These are phyloP conservation scores for Heliconius aoede DNA, from an alignment of 2,888 invertebrate genomes.

Conservation along the genomic window DNA sequence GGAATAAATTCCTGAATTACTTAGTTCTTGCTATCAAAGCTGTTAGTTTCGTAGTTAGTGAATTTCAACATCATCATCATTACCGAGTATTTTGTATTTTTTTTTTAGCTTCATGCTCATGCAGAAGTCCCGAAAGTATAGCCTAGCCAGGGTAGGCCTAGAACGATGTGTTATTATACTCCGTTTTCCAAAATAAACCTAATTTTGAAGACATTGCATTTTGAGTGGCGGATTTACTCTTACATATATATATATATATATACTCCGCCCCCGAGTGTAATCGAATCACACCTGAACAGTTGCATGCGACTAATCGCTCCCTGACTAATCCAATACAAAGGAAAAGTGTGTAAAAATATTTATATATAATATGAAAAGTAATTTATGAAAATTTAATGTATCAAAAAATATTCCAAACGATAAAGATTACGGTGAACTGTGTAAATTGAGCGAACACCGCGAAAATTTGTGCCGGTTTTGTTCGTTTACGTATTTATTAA, in stretches of 20 bases:
- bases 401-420: constrained; percentile 9
- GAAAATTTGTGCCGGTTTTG: constrained; percentile 53
- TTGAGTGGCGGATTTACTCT: background rate
- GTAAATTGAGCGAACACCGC: constrained; percentile 36
- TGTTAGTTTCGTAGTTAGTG: no score
- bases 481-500: constrained; percentile 60
- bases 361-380: background rate
- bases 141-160: no score
- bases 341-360: background rate
- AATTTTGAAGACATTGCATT: background rate
- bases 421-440: background rate
- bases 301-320: background rate
- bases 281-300: background rate
- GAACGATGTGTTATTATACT: no score
- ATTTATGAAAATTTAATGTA: background rate
- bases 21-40: background rate
- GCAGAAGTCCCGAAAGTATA: no score
- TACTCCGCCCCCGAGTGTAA: background rate
- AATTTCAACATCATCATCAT: no score
- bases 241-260: no score
- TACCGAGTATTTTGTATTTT: no score
- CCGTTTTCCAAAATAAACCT: no score
- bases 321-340: background rate
- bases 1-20: background rate
- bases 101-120: no score